These are phyloP conservation scores for Junonia oenone DNA, from an alignment of 2,888 invertebrate species.

Conservation along the genomic window DNA sequence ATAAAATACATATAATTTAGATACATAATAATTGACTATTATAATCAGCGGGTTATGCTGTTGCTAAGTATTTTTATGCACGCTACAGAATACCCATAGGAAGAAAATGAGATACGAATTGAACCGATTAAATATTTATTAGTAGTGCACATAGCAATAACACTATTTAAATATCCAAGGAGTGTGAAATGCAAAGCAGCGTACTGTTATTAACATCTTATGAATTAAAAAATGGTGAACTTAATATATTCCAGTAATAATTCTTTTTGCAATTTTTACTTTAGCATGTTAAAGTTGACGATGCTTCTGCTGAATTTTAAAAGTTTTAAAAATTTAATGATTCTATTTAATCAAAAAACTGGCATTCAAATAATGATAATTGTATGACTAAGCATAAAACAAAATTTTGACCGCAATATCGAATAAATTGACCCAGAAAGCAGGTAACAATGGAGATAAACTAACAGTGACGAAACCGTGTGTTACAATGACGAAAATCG, in stretches of 20 bases:
- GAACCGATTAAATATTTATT: neutral
- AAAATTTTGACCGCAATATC: neutral
- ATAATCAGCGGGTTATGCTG: neutral
- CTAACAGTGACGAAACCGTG: slow-evolving; percentile 10
- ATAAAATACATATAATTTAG: neutral
- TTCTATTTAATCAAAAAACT: no score
- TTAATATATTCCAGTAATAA: neutral
- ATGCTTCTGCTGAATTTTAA: no score
- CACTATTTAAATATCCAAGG: neutral
- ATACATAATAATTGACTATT: neutral
- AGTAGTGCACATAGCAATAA: neutral
- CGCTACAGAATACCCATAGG: neutral
- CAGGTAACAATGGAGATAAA: slow-evolving; percentile 1
- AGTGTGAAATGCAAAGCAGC: neutral
- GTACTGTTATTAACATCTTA: neutral
- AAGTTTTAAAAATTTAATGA: no score
- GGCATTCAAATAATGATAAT: no score
- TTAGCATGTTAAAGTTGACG: no score
- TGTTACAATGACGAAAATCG: slow-evolving; percentile 9
- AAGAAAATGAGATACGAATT: neutral
- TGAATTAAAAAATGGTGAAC: neutral
- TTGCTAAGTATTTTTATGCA: neutral
- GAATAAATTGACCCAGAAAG: slow-evolving; percentile 4
- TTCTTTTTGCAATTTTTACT: no score
- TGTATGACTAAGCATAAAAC: neutral